Conservation (phyloP, 2,888 invertebrate species). For the Epsilonema sp. region DNA sequence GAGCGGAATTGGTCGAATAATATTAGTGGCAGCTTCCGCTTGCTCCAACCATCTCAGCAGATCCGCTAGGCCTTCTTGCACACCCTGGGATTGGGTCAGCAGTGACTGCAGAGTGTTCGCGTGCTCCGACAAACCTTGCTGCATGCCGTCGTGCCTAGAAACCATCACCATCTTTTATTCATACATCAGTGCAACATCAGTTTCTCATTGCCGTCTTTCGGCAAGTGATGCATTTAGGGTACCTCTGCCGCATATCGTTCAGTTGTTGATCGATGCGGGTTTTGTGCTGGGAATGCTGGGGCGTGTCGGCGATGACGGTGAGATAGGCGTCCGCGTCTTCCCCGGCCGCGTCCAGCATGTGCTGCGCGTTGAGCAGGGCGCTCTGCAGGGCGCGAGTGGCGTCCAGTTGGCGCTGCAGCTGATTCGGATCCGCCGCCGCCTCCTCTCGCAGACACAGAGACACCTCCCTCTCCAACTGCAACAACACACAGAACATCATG, state of each 20-base stretch:
- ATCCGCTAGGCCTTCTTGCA: slow-evolving; percentile 74
- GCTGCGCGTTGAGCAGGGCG: background rate
- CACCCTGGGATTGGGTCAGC: slow-evolving; percentile 76
- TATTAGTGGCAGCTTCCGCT: slow-evolving; percentile 53
- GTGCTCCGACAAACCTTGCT: slow-evolving; percentile 51
- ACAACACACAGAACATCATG: too few species aligned
- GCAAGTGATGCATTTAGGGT: too few species aligned
- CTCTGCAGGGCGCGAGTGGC: background rate
- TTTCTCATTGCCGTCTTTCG: too few species aligned
- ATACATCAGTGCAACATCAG: too few species aligned
- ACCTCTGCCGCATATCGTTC: too few species aligned
- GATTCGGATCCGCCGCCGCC: background rate
- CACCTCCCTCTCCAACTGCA: too few species aligned
- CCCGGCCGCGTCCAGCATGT: background rate
- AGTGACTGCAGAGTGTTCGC: slow-evolving; percentile 70
- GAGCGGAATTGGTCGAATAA: slow-evolving; percentile 21
- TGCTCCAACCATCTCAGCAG: slow-evolving; percentile 65
- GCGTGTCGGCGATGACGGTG: background rate
- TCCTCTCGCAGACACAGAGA: too few species aligned
- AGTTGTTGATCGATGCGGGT: slow-evolving; percentile 19
- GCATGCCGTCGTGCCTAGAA: slow-evolving; percentile 47
- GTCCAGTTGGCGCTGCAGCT: background rate
- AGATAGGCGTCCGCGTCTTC: background rate
- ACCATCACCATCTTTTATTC: too few species aligned
- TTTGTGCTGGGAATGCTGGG: background rate